Conservation (phyloP, 1,140 invertebrate genomes). For the Orchesella cincta region DNA sequence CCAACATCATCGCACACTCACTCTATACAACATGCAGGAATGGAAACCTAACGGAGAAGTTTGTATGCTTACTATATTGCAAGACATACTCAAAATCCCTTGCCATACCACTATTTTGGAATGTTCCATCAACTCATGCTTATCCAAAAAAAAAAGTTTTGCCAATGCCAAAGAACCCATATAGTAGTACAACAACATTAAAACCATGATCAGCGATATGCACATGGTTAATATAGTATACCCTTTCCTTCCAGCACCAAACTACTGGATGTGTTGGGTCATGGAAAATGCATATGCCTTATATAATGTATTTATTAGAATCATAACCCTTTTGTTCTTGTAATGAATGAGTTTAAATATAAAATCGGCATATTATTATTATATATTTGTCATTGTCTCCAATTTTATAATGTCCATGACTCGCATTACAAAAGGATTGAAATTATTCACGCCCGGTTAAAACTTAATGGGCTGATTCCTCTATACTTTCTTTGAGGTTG, state of each 20-base stretch:
- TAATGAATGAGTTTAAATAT: too few species aligned
- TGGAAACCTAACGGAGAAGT: too few species aligned
- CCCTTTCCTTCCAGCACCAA: neutral
- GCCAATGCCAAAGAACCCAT: conserved; percentile 29
- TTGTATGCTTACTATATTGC: neutral
- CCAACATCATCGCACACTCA: neutral
- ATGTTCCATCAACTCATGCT: neutral
- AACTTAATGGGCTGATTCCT: too few species aligned
- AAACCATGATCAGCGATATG: neutral
- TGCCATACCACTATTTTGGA: neutral
- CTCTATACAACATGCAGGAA: too few species aligned
- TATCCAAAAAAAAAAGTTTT: conserved; percentile 12
- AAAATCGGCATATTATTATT: too few species aligned
- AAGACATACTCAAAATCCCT: neutral
- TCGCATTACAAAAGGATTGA: neutral
- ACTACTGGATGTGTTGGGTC: neutral
- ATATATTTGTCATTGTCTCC: too few species aligned
- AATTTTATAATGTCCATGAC: neutral
- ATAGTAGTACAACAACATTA: neutral
- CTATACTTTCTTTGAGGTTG: too few species aligned
- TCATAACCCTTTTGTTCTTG: too few species aligned
- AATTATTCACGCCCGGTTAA: neutral
- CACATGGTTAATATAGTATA: conserved; percentile 1
- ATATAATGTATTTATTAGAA: too few species aligned
- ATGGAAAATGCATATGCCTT: neutral